Base-by-base conservation (phyloP, 2,113 vertebrate species). In the Pseudorasbora parva region DNA sequence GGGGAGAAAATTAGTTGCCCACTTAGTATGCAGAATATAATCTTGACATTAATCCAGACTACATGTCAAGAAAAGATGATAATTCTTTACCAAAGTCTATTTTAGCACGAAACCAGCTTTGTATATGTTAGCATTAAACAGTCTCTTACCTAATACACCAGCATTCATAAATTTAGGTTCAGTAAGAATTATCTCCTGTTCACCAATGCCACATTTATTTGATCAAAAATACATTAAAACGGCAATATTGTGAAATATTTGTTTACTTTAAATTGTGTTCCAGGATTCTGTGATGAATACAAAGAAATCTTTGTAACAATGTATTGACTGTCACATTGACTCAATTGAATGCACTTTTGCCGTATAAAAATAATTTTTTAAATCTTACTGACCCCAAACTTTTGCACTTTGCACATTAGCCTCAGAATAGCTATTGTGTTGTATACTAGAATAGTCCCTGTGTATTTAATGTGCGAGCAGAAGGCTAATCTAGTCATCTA, bases 401-500 rank as follows among this genome's bases (percentile, higher is more conserved):
- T 60, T 2, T 60, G n/a, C 21, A 60, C 21, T 54, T 19, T 19
- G 17, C 17, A 25, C 33, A 21, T 51, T 51, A 27, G 27, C 17
- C 19, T 51, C 17, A 54, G 37, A 23, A 59, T 33, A 54, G 25
- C 54, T 43, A 14, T 5, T 77, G 8, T 41, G 8, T 56, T 57
- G 54, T 17, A 5, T 69, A 2, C 30, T 37, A 41, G 47, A 66
- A 51, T 80, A 80, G 41, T 33, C 10, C 15, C 2, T 51, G 17
- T 37, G 19, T 51, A 81, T 64, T 66, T 62, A 1, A 49, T 33
- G 43, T 62, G 43, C 0, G 3, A 62, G n/a, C 59, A 69, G 64
- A 56, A 68, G 47, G 43, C 79, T 54, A 56, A 71, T 81, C 47
- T 81, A 81, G 45, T 56, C 64, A 37, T 51, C 12, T 81, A 56